These are phyloP conservation scores for Apamea epomidion DNA, from an alignment of 2,888 invertebrate species.

Conservation along the genomic window DNA sequence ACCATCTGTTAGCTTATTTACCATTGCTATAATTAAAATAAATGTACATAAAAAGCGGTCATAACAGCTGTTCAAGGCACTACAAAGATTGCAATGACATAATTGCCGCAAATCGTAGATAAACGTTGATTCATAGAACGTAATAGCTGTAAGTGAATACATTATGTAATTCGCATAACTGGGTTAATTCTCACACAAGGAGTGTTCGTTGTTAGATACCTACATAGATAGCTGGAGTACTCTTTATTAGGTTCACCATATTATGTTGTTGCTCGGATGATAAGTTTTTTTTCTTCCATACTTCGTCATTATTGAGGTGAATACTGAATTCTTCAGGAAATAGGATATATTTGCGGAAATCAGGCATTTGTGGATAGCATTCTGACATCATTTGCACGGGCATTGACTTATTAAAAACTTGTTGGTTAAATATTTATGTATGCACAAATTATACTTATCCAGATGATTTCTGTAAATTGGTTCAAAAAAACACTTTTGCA, in stretches of 20 bases:
- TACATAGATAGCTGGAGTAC: too few relatives aligned
- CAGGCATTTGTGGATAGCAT: neutral
- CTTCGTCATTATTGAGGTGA: neutral
- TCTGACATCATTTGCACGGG: neutral
- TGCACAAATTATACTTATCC: too few relatives aligned
- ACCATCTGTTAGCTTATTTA: slow-evolving; percentile 33
- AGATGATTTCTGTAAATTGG: too few relatives aligned
- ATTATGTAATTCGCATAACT: slow-evolving; percentile 11
- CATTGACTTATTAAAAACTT: neutral
- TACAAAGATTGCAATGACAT: slow-evolving; percentile 49
- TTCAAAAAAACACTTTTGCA: too few relatives aligned
- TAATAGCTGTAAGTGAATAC: slow-evolving; percentile 1
- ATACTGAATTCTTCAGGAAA: neutral
- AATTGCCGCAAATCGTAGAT: slow-evolving; percentile 24
- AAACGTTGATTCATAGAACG: slow-evolving; percentile 21
- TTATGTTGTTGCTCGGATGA: neutral
- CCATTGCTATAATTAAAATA: slow-evolving; percentile 5
- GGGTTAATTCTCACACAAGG: neutral
- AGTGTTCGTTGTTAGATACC: neutral
- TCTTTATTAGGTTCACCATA: too few relatives aligned
- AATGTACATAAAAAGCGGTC: slow-evolving; percentile 27
- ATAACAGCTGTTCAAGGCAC: slow-evolving; percentile 39
- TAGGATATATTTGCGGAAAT: neutral
- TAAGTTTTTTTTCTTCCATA: neutral
- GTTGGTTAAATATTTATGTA: neutral